Base-by-base conservation (phyloP, 1,140 invertebrate genomes). In the Zeugodacus cucurbitae region DNA sequence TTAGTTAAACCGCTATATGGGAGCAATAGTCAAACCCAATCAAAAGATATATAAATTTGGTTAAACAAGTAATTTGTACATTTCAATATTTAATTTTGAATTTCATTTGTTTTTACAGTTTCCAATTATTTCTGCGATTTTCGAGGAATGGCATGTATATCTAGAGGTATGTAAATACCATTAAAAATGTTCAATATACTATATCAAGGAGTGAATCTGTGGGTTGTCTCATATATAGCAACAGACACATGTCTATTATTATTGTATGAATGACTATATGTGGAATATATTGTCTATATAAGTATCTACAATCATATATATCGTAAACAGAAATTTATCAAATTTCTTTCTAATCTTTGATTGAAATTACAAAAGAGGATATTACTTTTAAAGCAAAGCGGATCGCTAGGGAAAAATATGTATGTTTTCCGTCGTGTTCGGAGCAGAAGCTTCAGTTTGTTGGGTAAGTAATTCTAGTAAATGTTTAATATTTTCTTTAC, bases 71-170 rank as follows among this genome's bases (percentile, higher is more conserved):
- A 62, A 22, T 62, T 62, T 22, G n/a, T 10, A 54, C 14, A 54
- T 54, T 54, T 54, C 48, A 7, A 54, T 54, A 54, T n/a, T n/a
- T 59, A 59, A 26, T 59, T 59, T 26, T 26, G 1, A 26, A n/a
- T 74, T 74, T 22, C 3, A 14, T 74, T 6, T 74, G 4, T 82
- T 48, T n/a, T 82, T 48, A 26, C 41, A 82, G 74, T 20, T 48
- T 82, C 26, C n/a, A 82, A 82, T 29, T 82, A 48, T 48, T 82
- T 48, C n/a, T 82, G 74, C 34, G 41, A 82, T 82, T n/a, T 82
- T 82, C 37, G 10, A 3, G 74, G 74, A 44, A 82, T 82, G 37
- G 3, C n/a, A 48, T 82, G 74, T 29, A 34, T 82, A 26, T 82
- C 74, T 3, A 82, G 29, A 48, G 74, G 74, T 82, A 48, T n/a